Evolutionary conservation across 2,888 invertebrate genomes (phyloP), one percentile per base, ranked within the genome.

Genomic region (Alcis repandata): DNA sequence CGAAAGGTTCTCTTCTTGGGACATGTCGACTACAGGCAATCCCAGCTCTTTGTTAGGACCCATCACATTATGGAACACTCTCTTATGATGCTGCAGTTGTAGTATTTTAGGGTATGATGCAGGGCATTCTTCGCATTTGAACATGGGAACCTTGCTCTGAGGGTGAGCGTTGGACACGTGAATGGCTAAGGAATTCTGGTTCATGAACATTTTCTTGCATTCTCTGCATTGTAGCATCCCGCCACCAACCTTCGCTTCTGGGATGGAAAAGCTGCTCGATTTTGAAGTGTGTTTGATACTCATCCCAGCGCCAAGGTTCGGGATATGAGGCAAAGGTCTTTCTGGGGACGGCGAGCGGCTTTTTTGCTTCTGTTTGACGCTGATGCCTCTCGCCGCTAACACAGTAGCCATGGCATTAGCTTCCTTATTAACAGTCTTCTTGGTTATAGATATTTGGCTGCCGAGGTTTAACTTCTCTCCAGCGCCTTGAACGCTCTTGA

Each of bases 331-430:
- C 1, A 91, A 69, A 0, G 93, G 88, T 22, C 90, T 79, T 70
- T 93, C 90, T 1, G 94, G 91, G 32, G 90, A 86, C 0, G 93
- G 89, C 13, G 90, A 89, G 10, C 93, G 82, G 69, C 90, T 86
- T 76, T 92, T 95, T 27, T 95, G 94, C 49, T 96, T 95, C 45
- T 95, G 95, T 49, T 96, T 96, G 0, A 97, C 95, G 38, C 96
- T 97, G 60, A 97, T 97, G 1, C 97, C 97, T 68, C 97, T 91
- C 7, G 96, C 96, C 2, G 96, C 97, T 64, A 97, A 85, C 63
- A 97, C 96, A 80, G 95, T 96, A 0, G 97, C 97, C 78, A 97
- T 96, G 0, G 96, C 96, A 77, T 95, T 96, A 0, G 96, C 96
- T 81, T 96, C 96, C 41, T 95, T 95, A 76, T 95, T 95, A 53